phyloP scores from a whole-genome alignment of 2,797 vertebrate species.

The Benthosema pterotum region DNA sequence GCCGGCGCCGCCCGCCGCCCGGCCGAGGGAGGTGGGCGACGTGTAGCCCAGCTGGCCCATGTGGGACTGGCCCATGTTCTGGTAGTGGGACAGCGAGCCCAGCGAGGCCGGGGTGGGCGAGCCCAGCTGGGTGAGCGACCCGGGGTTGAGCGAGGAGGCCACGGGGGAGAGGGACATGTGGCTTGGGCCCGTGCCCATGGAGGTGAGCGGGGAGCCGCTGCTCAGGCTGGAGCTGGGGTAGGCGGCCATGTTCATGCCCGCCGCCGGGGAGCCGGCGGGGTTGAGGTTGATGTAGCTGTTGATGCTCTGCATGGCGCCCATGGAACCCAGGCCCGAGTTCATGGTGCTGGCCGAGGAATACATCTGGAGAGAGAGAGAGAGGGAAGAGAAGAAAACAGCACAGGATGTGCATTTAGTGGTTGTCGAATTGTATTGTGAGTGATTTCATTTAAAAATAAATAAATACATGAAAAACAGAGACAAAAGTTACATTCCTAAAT shows the following conservation, averaged over 20 bases:
- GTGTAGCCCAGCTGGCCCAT: conserved; percentile 82
- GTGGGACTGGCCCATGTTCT: conserved; percentile 81
- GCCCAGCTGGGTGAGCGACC: conserved; percentile 77
- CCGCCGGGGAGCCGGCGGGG: conserved; percentile 76
- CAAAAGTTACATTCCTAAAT: background rate
- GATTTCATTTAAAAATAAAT: too few species aligned
- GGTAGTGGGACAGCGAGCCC: conserved; percentile 83
- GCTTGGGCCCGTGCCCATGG: conserved; percentile 71
- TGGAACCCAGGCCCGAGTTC: conserved; percentile 79
- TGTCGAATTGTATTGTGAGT: too few species aligned
- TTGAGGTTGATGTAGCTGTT: conserved; percentile 93
- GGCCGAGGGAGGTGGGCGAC: conserved; percentile 67
- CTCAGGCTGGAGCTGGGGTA: conserved; percentile 77
- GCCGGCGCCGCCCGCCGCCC: too few species aligned
- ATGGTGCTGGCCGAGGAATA: conserved; percentile 85
- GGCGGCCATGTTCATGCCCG: conserved; percentile 83
- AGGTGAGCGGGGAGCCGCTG: conserved; percentile 68
- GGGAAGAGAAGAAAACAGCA: conserved; percentile 19
- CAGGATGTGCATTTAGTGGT: too few species aligned
- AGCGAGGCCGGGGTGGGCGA: conserved; percentile 67
- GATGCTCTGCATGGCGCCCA: conserved; percentile 81
- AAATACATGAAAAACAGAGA: background rate
- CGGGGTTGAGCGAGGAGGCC: conserved; percentile 72
- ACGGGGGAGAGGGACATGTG: conserved; percentile 83
- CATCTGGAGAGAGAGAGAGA: conserved; percentile 74